Evolutionary conservation across 2,888 invertebrate species (phyloP).

Genomic region (Coremacera marginata): DNA sequence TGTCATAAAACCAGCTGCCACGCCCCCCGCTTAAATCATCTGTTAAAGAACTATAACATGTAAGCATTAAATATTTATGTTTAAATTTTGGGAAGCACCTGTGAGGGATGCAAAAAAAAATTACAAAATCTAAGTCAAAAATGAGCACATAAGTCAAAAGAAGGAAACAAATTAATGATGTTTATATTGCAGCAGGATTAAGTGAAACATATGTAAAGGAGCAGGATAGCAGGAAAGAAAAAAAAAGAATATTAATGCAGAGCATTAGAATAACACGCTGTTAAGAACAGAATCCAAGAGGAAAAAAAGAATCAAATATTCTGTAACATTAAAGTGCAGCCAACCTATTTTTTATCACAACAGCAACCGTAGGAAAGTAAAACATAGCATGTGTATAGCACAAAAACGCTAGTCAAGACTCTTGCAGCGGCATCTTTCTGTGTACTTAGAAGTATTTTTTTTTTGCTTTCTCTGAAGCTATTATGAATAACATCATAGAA

Average conservation of each 20-base stretch:
- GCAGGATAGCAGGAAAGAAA: background rate
- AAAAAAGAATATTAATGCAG: background rate
- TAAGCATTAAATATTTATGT: background rate
- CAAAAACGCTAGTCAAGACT: too few relatives aligned
- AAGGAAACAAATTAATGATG: conserved; percentile 24
- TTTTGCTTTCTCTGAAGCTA: too few relatives aligned
- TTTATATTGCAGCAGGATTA: background rate
- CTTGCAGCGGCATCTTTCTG: too few relatives aligned
- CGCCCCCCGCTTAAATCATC: background rate
- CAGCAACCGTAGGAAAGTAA: too few relatives aligned
- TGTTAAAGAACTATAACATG: background rate
- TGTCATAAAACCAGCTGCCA: background rate
- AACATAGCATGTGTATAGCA: too few relatives aligned
- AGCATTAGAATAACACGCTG: background rate
- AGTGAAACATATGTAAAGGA: background rate
- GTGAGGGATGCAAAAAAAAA: background rate
- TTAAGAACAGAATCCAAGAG: background rate
- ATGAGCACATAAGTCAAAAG: conserved; percentile 3
- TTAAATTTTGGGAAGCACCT: background rate
- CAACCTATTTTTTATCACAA: too few relatives aligned
- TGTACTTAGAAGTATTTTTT: too few relatives aligned
- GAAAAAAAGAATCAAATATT: background rate
- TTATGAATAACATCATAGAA: too few relatives aligned
- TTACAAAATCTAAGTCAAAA: background rate
- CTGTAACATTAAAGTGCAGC: too few relatives aligned